Evolutionary conservation across 2,888 invertebrate genomes (phyloP).

Genomic region (Chironomus riparius): DNA sequence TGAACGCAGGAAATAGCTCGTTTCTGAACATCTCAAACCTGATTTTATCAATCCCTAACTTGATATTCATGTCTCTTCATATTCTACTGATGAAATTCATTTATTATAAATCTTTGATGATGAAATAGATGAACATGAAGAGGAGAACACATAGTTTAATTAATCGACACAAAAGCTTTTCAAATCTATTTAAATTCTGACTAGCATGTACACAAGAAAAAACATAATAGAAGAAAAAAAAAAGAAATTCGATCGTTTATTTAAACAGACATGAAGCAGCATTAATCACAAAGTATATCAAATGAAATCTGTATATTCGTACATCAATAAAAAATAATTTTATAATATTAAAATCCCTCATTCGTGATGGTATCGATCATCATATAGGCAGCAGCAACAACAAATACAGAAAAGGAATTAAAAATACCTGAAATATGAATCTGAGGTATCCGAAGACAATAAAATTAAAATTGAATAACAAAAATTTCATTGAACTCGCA

Average conservation of each 20-base stretch:
- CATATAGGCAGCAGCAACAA: background rate
- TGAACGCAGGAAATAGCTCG: background rate
- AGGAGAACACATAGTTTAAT: background rate
- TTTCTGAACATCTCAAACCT: no score
- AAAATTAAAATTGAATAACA: slow-evolving; percentile 9
- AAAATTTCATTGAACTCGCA: slow-evolving; percentile 18
- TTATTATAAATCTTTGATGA: no score
- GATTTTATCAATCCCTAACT: no score
- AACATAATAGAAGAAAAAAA: background rate
- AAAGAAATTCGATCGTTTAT: background rate
- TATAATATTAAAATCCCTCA: background rate
- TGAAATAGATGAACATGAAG: no score
- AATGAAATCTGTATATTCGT: background rate
- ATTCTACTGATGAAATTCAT: no score
- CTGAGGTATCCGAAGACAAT: background rate
- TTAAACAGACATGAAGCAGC: background rate
- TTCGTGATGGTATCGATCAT: slow-evolving; percentile 1
- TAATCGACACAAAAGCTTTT: background rate
- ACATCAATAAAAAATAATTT: background rate
- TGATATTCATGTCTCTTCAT: no score
- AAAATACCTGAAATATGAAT: background rate
- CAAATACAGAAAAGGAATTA: background rate
- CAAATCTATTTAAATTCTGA: background rate
- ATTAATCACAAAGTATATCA: slow-evolving; percentile 9
- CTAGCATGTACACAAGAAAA: background rate